A percentile compares a stretch with the other conserved stretches of the same genome.
Evolutionary conservation across 2,888 invertebrate genomes (phyloP).

Genomic region (Agapostemon virescens): DNA sequence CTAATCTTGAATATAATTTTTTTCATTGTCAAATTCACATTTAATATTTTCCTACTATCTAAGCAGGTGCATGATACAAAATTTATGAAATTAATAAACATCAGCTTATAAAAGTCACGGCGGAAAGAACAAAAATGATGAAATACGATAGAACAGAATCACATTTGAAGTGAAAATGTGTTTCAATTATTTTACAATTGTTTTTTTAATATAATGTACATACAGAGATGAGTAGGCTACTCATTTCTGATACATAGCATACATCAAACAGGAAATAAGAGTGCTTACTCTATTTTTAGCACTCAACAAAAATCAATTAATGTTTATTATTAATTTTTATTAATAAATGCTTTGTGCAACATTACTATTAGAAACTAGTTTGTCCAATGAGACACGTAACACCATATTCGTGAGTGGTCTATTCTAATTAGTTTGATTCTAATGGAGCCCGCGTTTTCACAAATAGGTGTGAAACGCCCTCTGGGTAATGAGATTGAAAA

Average conservation of each 20-base stretch:
- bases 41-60: background rate
- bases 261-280: too few relatives aligned
- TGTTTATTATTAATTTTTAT: too few relatives aligned
- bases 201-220: too few relatives aligned
- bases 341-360: too few relatives aligned
- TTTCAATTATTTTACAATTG: constrained; percentile 1
- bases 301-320: too few relatives aligned
- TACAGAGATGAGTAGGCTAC: too few relatives aligned
- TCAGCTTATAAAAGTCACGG: constrained; percentile 32
- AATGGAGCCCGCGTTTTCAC: background rate
- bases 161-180: constrained; percentile 5
- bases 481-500: constrained; percentile 13
- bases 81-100: constrained; percentile 46
- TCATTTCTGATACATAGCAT: too few relatives aligned
- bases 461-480: background rate
- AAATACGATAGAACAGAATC: constrained; percentile 6
- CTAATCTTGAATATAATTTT: background rate
- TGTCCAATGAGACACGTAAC: too few relatives aligned
- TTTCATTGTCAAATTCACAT: background rate
- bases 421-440: too few relatives aligned
- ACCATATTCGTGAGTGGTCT: too few relatives aligned
- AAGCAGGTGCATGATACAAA: constrained; percentile 8
- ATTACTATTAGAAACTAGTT: too few relatives aligned
- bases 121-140: constrained; percentile 38
- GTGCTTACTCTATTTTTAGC: too few relatives aligned